A percentile compares a stretch with the other conserved stretches of the same genome.
phyloP scores from a whole-genome alignment of 2,888 invertebrate species.

The Vandiemenella viatica region DNA sequence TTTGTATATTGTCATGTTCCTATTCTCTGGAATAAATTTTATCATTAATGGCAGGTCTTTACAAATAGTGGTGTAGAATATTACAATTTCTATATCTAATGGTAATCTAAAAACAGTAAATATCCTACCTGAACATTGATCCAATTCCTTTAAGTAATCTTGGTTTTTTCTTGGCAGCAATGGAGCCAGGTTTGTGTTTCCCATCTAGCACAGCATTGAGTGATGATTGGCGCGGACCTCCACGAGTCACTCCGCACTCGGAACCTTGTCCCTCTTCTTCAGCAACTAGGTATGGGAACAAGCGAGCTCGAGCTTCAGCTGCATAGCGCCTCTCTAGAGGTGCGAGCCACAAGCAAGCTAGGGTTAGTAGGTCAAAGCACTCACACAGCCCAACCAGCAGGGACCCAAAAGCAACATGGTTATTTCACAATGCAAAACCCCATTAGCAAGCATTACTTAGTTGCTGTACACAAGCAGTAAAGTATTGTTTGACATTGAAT shows the following conservation, averaged over 20 bases:
- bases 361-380: no score
- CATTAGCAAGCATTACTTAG: background rate
- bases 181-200: slow-evolving; percentile 33
- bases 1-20: no score
- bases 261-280: slow-evolving; percentile 30
- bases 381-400: background rate
- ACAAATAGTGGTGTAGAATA: no score
- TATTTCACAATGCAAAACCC: background rate
- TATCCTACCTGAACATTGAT: slow-evolving; percentile 53
- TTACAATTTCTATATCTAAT: background rate
- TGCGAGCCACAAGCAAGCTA: background rate
- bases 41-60: no score
- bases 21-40: no score
- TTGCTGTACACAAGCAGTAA: no score
- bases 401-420: background rate
- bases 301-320: background rate
- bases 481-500: no score
- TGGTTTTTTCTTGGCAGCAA: slow-evolving; percentile 47
- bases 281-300: slow-evolving; percentile 25
- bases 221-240: slow-evolving; percentile 64
- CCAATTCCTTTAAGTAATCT: slow-evolving; percentile 66
- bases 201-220: slow-evolving; percentile 46
- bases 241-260: slow-evolving; percentile 25
- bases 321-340: background rate
- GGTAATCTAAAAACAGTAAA: slow-evolving; percentile 2